phyloP scores from a whole-genome alignment of 2,113 vertebrate species.

The Pseudois nayaur region DNA sequence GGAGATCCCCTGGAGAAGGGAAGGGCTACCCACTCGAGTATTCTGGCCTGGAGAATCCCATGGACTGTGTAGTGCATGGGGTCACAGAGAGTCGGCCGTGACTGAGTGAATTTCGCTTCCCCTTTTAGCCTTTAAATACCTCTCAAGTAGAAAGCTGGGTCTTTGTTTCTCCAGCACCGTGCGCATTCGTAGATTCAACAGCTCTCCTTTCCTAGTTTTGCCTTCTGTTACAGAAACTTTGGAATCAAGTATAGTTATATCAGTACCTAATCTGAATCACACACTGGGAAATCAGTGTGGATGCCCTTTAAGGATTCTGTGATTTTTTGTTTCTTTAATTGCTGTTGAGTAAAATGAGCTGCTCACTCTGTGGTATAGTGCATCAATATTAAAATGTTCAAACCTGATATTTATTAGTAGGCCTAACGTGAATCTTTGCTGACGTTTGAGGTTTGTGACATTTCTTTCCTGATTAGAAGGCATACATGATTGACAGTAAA shows the following conservation, averaged over 20 bases:
- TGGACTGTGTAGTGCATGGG: not conserved
- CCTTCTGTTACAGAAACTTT: slow-evolving; percentile 13
- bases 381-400: slow-evolving; percentile 11
- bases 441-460: slow-evolving; percentile 41
- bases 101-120: not conserved
- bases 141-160: not conserved
- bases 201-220: not conserved
- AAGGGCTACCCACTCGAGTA: not conserved
- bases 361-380: not conserved
- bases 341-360: not conserved
- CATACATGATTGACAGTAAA: slow-evolving; percentile 45
- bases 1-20: not conserved
- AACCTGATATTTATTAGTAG: slow-evolving; percentile 44
- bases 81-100: fast-evolving
- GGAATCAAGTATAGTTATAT: not conserved
- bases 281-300: not conserved
- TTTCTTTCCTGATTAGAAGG: slow-evolving; percentile 51
- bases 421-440: slow-evolving; percentile 11
- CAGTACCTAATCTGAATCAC: not conserved
- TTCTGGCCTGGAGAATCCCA: not conserved
- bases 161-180: not conserved
- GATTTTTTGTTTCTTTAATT: not conserved
- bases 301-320: not conserved
- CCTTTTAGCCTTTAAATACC: no score
- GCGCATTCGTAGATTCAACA: not conserved